A percentile compares a stretch with the other conserved stretches of the same genome.
Conservation (phyloP, 2,888 invertebrate species). For the Synanthedon tipuliformis region DNA sequence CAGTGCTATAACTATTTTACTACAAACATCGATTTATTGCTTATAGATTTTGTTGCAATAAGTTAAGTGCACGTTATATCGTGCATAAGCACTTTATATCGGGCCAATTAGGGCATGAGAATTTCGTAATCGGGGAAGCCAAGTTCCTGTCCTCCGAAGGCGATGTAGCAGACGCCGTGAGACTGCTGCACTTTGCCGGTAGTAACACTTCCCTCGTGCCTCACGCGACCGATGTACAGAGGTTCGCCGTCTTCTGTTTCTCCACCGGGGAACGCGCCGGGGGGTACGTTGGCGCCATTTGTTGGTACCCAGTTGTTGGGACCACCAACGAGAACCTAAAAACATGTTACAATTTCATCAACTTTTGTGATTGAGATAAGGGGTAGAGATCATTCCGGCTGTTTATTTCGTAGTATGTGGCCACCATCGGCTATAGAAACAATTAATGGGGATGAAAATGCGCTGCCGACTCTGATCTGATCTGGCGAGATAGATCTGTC, state of each 20-base stretch:
- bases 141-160: slow-evolving; percentile 83
- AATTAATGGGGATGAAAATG: no score
- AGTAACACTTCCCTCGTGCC: slow-evolving; percentile 81
- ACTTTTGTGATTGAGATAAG: not conserved
- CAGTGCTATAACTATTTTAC: no score
- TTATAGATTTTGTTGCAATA: no score
- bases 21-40: no score
- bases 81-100: not conserved
- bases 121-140: slow-evolving; percentile 86
- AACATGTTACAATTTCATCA: not conserved
- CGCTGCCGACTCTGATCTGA: no score
- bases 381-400: no score
- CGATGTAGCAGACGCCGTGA: slow-evolving; percentile 85
- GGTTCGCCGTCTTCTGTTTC: slow-evolving; percentile 83
- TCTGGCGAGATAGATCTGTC: no score
- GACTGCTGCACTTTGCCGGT: slow-evolving; percentile 88
- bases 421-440: no score
- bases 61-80: no score
- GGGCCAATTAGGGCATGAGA: slow-evolving; percentile 58
- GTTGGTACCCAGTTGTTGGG: slow-evolving; percentile 79
- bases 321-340: slow-evolving; percentile 70
- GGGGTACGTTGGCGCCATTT: slow-evolving; percentile 76
- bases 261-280: slow-evolving; percentile 79
- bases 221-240: slow-evolving; percentile 80
- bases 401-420: no score